Conservation (phyloP, 2,113 vertebrate genomes). For the Dicrurus megarhynchus region DNA sequence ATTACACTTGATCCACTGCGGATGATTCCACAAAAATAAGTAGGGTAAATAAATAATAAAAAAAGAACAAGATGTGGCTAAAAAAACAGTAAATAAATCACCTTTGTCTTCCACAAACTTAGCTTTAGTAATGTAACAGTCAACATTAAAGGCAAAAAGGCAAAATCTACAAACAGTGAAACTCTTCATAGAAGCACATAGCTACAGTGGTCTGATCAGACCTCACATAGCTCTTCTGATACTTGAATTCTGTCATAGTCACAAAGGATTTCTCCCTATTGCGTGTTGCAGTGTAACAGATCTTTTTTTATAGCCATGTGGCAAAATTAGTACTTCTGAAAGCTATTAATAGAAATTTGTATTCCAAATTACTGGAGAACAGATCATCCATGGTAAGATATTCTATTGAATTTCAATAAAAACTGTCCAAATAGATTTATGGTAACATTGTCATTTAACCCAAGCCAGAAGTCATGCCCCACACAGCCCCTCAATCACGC, state of each 20-base stretch:
- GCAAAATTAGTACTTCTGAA: not conserved
- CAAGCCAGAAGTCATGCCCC: not conserved
- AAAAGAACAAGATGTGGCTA: not conserved
- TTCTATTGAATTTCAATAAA: not conserved
- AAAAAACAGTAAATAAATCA: not conserved
- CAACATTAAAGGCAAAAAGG: not conserved
- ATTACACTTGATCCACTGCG: not conserved
- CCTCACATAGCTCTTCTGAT: not conserved
- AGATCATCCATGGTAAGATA: not conserved
- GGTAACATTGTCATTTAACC: not conserved
- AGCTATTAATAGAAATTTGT: not conserved
- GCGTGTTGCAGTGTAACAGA: not conserved
- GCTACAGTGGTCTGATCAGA: not conserved
- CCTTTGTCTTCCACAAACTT: not conserved
- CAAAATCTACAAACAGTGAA: not conserved
- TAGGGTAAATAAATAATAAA: not conserved
- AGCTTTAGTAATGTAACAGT: not conserved
- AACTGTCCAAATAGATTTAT: not conserved
- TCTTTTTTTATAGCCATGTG: not conserved
- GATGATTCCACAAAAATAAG: not conserved
- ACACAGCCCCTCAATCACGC: not conserved
- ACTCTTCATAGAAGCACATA: not conserved
- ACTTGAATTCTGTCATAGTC: not conserved
- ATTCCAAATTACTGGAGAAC: not conserved
- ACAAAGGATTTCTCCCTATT: not conserved